Conservation (phyloP, 2,113 vertebrate genomes). For the Elephantulus edwardii region DNA sequence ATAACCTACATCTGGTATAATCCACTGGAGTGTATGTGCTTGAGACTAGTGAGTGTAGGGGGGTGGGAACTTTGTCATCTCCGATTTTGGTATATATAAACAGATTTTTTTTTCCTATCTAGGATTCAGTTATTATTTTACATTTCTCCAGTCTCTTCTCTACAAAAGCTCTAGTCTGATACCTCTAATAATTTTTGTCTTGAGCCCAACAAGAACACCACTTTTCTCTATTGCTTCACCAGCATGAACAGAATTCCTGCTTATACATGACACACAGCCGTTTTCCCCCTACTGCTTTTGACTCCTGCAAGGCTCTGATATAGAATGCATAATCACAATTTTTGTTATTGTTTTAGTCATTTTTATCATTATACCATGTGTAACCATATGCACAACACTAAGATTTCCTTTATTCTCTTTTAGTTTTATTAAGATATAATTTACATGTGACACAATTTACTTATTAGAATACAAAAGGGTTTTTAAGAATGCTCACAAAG, state of each 20-base stretch:
- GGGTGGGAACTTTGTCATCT: background rate
- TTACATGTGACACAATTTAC: background rate
- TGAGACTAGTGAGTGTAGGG: rapidly evolving
- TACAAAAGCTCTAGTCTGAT: background rate
- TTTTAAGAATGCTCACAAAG: background rate
- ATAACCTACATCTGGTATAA: background rate
- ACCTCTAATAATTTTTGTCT: background rate
- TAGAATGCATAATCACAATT: background rate
- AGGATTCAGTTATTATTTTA: background rate
- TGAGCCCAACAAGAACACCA: background rate
- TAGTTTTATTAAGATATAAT: background rate
- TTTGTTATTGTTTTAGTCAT: background rate
- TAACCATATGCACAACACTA: background rate
- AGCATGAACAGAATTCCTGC: background rate
- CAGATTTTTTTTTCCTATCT: background rate
- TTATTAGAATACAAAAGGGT: background rate
- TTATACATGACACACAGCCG: too few relatives aligned
- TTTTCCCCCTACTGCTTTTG: background rate
- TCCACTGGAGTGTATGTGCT: background rate
- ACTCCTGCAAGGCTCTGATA: background rate
- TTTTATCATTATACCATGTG: background rate
- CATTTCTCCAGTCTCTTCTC: background rate
- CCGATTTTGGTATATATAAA: too few relatives aligned
- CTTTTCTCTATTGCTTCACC: background rate
- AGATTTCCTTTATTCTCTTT: background rate